Evolutionary conservation across 2,797 vertebrate species (phyloP).

Genomic region (Thripadectes ignobilis): DNA sequence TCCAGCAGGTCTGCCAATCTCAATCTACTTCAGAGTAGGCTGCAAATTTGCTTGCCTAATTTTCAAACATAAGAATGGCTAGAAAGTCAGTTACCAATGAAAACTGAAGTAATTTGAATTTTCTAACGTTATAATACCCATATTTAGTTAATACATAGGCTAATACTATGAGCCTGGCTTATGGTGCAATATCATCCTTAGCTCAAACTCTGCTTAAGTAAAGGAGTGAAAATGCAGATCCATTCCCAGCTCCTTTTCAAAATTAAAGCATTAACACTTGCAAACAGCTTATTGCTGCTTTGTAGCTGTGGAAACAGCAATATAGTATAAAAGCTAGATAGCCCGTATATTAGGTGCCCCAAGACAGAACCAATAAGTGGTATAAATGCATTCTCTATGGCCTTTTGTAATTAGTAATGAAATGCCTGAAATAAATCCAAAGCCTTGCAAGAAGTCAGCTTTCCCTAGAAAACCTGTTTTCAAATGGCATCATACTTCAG

Average conservation of each 20-base stretch:
- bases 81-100: neutral
- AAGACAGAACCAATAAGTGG: constrained; percentile 35
- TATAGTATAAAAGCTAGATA: constrained; percentile 6
- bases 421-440: constrained; percentile 58
- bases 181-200: neutral
- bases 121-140: neutral
- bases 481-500: constrained; percentile 65
- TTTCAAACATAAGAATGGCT: neutral
- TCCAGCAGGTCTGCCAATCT: neutral
- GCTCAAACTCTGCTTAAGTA: neutral
- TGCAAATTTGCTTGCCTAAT: neutral
- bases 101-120: neutral
- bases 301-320: constrained; percentile 33
- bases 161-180: neutral
- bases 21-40: neutral
- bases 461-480: constrained; percentile 72
- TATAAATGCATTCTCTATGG: constrained; percentile 32
- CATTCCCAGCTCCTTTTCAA: neutral
- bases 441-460: constrained; percentile 61
- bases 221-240: neutral
- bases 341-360: constrained; percentile 29
- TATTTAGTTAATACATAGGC: neutral
- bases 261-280: neutral
- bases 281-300: neutral
- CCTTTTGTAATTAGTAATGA: constrained; percentile 56